These are phyloP conservation scores for Tachina lurida DNA, from an alignment of 2,888 invertebrate genomes.

Conservation along the genomic window DNA sequence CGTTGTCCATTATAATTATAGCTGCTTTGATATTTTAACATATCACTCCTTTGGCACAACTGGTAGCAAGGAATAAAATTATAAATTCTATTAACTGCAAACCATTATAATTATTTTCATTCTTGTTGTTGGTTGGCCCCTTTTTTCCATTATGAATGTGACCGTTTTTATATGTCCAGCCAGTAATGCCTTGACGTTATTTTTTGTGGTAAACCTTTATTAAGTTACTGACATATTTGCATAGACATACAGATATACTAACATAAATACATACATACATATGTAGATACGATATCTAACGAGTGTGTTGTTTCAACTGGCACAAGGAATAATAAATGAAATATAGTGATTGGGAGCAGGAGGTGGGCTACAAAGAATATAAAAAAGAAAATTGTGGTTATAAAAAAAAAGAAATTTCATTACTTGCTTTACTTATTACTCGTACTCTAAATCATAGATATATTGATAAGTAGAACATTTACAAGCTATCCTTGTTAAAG, in stretches of 20 bases:
- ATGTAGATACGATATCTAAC: neutral
- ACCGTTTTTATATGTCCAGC: neutral
- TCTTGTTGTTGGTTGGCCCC: neutral
- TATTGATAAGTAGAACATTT: neutral
- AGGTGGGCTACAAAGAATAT: neutral
- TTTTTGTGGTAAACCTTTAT: conserved; percentile 55
- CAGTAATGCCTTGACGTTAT: conserved; percentile 29
- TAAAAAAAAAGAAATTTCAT: conserved; percentile 9
- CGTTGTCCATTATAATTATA: conserved; percentile 8
- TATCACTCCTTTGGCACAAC: conserved; percentile 25
- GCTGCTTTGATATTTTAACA: conserved; percentile 21
- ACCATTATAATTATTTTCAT: conserved; percentile 44
- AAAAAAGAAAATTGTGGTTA: neutral
- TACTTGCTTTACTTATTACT: conserved; percentile 44
- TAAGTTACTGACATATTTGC: conserved; percentile 50
- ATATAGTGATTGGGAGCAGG: neutral
- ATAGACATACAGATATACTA: neutral
- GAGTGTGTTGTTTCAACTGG: conserved; percentile 17
- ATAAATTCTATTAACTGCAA: conserved; percentile 69
- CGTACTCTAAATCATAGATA: too few relatives aligned
- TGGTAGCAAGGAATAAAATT: conserved; percentile 44
- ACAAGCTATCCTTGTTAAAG: neutral
- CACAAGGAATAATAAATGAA: conserved; percentile 34
- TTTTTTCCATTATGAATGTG: conserved; percentile 15
- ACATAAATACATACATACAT: too few relatives aligned